phyloP scores from a whole-genome alignment of 2,888 invertebrate species.

The Conchocele bisecta region DNA sequence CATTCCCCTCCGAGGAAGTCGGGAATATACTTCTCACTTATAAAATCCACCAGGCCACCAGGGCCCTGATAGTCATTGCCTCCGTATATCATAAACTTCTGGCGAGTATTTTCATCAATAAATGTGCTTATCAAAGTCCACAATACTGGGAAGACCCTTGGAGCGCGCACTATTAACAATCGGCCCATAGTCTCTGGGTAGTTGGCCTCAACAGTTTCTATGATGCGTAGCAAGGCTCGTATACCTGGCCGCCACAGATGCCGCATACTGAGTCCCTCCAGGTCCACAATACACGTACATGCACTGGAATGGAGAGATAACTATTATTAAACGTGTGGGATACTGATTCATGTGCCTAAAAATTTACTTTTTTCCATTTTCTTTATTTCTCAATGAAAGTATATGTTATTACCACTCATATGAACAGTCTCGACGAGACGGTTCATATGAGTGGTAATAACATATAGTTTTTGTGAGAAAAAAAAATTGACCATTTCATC shows the following conservation, averaged over 20 bases:
- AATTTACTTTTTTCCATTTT: too few species aligned
- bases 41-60: conserved; percentile 93
- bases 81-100: conserved; percentile 95
- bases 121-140: conserved; percentile 98
- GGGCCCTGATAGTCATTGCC: conserved; percentile 92
- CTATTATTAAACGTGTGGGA: too few species aligned
- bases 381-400: too few species aligned
- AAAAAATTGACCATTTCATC: too few species aligned
- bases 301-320: conserved; percentile 86
- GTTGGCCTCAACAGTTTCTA: conserved; percentile 94
- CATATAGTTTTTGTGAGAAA: too few species aligned
- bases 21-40: conserved; percentile 92
- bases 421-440: too few species aligned
- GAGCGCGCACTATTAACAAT: conserved; percentile 94
- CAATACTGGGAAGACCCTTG: conserved; percentile 95
- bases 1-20: conserved; percentile 96
- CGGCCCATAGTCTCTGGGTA: conserved; percentile 98
- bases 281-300: conserved; percentile 95
- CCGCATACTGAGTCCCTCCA: conserved; percentile 97
- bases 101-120: conserved; percentile 96
- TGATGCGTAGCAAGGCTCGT: conserved; percentile 86
- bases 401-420: too few species aligned
- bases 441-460: too few species aligned
- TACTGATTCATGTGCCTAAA: too few species aligned
- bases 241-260: conserved; percentile 98